Conservation (phyloP, 2,113 vertebrate species). For the Aleadryas rufinucha region DNA sequence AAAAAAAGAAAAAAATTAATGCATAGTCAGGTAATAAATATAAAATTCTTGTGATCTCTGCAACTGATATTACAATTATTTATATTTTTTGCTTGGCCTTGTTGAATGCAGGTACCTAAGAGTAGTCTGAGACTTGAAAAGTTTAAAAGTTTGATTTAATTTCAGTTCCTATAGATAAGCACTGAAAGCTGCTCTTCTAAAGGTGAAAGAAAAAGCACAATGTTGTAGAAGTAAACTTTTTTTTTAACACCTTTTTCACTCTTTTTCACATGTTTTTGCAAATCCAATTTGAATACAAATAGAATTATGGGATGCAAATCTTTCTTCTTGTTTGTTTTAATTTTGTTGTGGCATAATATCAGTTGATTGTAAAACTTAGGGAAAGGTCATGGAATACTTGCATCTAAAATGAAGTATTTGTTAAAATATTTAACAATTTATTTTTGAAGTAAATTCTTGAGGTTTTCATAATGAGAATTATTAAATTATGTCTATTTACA, state of each 20-base stretch:
- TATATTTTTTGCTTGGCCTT: background rate
- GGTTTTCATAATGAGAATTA: background rate
- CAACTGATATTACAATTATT: background rate
- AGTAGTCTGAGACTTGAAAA: background rate
- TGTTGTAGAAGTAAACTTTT: background rate
- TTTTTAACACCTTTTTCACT: background rate
- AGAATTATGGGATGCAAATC: background rate
- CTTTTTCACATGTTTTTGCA: background rate
- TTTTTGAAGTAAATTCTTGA: background rate
- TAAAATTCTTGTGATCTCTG: background rate
- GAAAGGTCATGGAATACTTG: rapidly evolving
- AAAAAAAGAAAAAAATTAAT: rapidly evolving
- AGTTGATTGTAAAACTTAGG: background rate
- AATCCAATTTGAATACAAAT: background rate
- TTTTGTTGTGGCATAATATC: background rate
- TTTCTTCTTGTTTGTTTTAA: background rate
- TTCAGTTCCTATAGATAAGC: background rate
- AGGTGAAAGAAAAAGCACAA: background rate
- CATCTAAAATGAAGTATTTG: background rate
- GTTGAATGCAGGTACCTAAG: rapidly evolving
- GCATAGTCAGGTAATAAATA: background rate
- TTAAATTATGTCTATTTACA: background rate
- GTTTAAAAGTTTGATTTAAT: background rate
- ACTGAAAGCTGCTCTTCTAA: background rate
- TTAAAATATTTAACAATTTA: background rate